Conservation (phyloP, 1,140 invertebrate genomes). For the Drosophila littoralis region DNA sequence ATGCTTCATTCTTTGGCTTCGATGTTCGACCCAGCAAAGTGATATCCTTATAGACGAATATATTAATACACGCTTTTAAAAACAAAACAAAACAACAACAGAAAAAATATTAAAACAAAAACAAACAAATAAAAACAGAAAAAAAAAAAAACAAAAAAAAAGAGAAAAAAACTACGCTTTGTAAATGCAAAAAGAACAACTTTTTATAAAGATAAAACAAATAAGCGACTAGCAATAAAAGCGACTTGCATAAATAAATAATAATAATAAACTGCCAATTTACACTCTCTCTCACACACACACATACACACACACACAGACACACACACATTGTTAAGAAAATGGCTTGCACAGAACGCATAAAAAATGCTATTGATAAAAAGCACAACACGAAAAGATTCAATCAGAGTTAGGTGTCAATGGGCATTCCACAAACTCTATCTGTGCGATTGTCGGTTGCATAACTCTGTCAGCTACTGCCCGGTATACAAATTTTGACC, state of each 20-base stretch:
- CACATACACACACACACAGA: conserved; percentile 39
- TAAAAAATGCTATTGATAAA: conserved; percentile 35
- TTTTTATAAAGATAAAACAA: conserved; percentile 51
- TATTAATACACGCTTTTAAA: conserved; percentile 80
- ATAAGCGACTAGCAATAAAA: conserved; percentile 54
- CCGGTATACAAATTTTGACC: conserved; percentile 58
- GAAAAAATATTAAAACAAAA: conserved; percentile 40
- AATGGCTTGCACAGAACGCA: conserved; percentile 77
- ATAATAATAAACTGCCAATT: conserved; percentile 42
- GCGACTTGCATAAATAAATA: conserved; percentile 49
- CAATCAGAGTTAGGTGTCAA: conserved; percentile 83
- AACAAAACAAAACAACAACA: conserved; percentile 23
- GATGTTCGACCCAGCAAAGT: conserved; percentile 67
- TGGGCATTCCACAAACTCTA: conserved; percentile 75
- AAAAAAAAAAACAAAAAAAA: conserved; percentile 27
- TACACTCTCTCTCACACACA: conserved; percentile 34
- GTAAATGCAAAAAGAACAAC: conserved; percentile 67
- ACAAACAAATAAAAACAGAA: conserved; percentile 32
- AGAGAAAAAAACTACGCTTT: conserved; percentile 63
- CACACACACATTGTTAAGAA: conserved; percentile 36
- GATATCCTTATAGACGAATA: conserved; percentile 82
- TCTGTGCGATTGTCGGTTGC: conserved; percentile 78
- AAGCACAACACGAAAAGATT: conserved; percentile 65
- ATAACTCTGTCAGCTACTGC: conserved; percentile 82
- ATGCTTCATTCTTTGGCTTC: conserved; percentile 76